Conservation (phyloP, 2,113 vertebrate genomes). For the Enhydra lutris region DNA sequence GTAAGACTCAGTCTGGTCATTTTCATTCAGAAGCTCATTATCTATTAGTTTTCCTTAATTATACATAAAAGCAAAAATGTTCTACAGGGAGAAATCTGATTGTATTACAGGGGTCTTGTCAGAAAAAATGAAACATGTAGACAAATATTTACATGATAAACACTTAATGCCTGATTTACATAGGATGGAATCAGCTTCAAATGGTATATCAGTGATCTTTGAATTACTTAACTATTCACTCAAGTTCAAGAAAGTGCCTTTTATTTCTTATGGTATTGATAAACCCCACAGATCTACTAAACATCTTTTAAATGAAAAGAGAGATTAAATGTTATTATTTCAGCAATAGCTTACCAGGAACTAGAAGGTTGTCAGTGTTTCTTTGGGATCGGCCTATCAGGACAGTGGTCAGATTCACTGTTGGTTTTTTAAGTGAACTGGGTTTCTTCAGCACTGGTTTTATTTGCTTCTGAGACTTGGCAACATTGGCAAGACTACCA, state of each 20-base stretch:
- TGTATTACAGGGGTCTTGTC: not conserved
- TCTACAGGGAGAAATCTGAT: not conserved
- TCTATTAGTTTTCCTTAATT: not conserved
- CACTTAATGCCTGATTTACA: not conserved
- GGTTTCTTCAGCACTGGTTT: constrained; percentile 79
- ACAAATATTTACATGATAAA: not conserved
- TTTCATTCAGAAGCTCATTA: not conserved
- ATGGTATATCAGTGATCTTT: not conserved
- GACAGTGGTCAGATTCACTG: constrained; percentile 60
- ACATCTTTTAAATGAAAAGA: not conserved
- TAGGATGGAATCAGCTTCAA: not conserved
- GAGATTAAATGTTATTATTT: not conserved
- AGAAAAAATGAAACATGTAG: not conserved
- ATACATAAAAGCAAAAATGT: not conserved
- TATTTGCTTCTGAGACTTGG: constrained; percentile 80
- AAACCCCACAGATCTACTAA: not conserved
- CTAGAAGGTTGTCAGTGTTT: constrained; percentile 76
- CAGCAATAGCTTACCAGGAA: constrained; percentile 78
- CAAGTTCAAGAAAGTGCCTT: not conserved
- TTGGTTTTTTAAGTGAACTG: constrained; percentile 67
- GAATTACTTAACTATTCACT: not conserved
- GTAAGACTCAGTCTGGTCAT: not conserved
- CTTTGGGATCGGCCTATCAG: constrained; percentile 80
- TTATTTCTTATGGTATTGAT: not conserved
- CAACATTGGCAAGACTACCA: constrained; percentile 37